Percentiles rank a stretch among this genome's conserved stretches.
Evolutionary conservation across 2,113 vertebrate species (phyloP).

Genomic region (Malurus cyaneus): DNA sequence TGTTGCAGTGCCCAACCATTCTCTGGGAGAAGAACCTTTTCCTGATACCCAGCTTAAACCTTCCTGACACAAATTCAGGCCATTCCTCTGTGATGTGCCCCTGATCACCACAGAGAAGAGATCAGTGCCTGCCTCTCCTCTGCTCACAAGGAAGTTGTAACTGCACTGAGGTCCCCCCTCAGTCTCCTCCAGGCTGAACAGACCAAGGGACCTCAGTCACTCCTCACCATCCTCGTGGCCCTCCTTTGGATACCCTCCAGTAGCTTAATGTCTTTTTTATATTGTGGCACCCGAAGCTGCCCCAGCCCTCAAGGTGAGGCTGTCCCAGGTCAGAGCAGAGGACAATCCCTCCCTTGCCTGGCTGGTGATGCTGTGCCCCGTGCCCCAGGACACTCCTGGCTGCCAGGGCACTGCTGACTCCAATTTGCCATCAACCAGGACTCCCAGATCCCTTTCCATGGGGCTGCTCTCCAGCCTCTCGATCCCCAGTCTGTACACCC

Average conservation of each 20-base stretch:
- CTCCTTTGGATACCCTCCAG: not conserved
- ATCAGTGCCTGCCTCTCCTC: not conserved
- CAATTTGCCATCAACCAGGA: accelerated
- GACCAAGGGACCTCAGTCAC: not conserved
- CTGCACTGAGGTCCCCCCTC: not conserved
- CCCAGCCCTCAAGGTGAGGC: not conserved
- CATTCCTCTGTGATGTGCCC: not conserved
- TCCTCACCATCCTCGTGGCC: not conserved
- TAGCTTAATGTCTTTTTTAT: not conserved
- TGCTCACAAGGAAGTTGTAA: accelerated
- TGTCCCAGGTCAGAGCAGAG: accelerated
- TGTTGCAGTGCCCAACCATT: not conserved
- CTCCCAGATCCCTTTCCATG: not conserved
- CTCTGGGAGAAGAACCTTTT: not conserved
- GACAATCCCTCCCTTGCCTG: not conserved
- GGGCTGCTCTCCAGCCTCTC: not conserved
- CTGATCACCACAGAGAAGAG: not conserved
- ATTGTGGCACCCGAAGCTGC: not conserved
- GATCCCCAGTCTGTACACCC: accelerated
- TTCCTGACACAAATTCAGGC: not conserved
- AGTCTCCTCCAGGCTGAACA: not conserved
- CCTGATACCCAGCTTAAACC: not conserved
- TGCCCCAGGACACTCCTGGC: not conserved
- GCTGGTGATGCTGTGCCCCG: not conserved
- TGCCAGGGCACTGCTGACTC: not conserved